Conservation (phyloP, 2,797 vertebrate species). For the Agapornis canus region DNA sequence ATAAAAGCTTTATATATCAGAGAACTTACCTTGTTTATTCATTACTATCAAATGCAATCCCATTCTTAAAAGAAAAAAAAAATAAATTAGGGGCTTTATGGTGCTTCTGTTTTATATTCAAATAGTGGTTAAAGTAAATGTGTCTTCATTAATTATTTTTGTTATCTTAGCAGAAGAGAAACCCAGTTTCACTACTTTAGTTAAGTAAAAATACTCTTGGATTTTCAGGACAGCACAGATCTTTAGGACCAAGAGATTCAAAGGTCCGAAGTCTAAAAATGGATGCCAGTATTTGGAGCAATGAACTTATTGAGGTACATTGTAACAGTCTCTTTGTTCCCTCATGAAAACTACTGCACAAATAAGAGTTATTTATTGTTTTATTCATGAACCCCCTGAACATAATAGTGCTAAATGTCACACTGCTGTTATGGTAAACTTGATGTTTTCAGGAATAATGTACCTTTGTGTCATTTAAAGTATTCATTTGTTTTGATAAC, state of each 20-base stretch:
- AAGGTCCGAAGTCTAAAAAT: conserved; percentile 94
- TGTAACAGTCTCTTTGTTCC: neutral
- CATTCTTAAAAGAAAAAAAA: neutral
- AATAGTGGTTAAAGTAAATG: neutral
- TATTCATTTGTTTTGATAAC: neutral
- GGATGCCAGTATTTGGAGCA: conserved; percentile 95
- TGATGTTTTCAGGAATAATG: neutral
- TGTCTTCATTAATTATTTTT: neutral
- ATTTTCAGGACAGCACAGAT: conserved; percentile 89
- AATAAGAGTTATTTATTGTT: neutral
- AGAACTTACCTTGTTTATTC: neutral
- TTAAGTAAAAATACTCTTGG: conserved; percentile 5
- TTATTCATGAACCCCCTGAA: neutral
- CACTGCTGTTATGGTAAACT: neutral
- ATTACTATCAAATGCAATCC: neutral
- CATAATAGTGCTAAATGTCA: neutral
- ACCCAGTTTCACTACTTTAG: neutral
- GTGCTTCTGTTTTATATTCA: neutral
- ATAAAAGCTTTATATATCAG: neutral
- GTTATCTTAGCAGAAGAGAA: neutral
- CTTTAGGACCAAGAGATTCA: conserved; percentile 90
- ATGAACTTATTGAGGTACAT: conserved; percentile 93
- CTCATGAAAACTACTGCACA: neutral
- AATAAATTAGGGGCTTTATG: rapidly evolving
- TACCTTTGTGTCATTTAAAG: neutral